These are phyloP conservation scores for Microcebus griseorufus DNA, from an alignment of 2,113 vertebrate genomes.

Conservation along the genomic window DNA sequence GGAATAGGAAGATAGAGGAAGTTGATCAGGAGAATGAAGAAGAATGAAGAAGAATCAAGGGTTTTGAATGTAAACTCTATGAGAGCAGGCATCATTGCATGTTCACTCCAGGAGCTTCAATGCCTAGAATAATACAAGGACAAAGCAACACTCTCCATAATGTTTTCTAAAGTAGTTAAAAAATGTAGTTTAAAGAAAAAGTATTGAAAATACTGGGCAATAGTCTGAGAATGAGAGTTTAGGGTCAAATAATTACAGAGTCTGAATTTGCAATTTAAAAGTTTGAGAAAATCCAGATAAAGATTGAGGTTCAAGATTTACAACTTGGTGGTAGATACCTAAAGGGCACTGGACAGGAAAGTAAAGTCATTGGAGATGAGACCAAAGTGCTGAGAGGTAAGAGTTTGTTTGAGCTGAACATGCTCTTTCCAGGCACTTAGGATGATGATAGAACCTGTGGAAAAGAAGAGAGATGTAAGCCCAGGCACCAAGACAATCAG, in stretches of 20 bases:
- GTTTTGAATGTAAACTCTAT: background rate
- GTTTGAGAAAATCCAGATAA: background rate
- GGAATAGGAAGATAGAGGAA: background rate
- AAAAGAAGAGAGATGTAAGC: background rate
- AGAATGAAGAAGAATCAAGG: background rate
- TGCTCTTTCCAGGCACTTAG: background rate
- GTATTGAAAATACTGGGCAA: background rate
- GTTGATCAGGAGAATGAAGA: background rate
- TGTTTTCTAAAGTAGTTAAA: background rate
- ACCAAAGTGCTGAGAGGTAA: background rate
- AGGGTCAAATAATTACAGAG: background rate
- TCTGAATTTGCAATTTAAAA: background rate
- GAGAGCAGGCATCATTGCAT: background rate
- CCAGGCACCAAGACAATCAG: background rate
- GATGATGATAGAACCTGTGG: background rate
- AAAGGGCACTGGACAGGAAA: background rate
- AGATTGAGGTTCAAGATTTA: background rate
- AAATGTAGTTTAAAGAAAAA: background rate
- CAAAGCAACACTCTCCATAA: background rate
- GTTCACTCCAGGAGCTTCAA: background rate
- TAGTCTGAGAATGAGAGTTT: background rate
- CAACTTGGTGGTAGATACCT: background rate
- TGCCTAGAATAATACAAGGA: background rate
- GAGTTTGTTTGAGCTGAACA: background rate
- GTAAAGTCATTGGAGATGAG: background rate